A percentile compares a stretch with the other conserved stretches of the same genome.
phyloP scores from a whole-genome alignment of 2,797 vertebrate species.

The Atherinosoma microstoma region DNA sequence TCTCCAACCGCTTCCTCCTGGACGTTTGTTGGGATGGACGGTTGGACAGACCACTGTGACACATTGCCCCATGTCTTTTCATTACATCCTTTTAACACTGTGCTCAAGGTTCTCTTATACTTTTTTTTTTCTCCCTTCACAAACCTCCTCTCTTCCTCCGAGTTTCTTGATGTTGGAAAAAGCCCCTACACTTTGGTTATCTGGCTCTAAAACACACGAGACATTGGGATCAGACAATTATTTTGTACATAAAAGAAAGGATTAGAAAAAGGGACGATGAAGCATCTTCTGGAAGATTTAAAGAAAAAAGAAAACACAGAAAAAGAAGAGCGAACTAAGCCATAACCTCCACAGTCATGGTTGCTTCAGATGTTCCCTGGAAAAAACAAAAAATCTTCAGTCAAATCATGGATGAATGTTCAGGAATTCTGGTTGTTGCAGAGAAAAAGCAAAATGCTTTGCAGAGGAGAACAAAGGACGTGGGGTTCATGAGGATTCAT shows the following conservation, averaged over 20 bases:
- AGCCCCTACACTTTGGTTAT: slow-evolving; percentile 20
- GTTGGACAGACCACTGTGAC: slow-evolving; percentile 72
- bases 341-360: slow-evolving; percentile 32
- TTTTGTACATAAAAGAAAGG: slow-evolving; percentile 53
- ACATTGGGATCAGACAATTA: slow-evolving; percentile 44
- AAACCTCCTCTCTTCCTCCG: slow-evolving; percentile 12
- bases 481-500: slow-evolving; percentile 21
- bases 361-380: slow-evolving; percentile 21
- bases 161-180: slow-evolving; percentile 19
- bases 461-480: slow-evolving; percentile 5
- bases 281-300: slow-evolving; percentile 8
- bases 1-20: slow-evolving; percentile 36
- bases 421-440: slow-evolving; percentile 8
- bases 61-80: slow-evolving; percentile 50
- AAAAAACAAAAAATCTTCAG: slow-evolving; percentile 4
- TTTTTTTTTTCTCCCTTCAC: slow-evolving; percentile 19
- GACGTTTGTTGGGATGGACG: slow-evolving; percentile 34
- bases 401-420: slow-evolving; percentile 12
- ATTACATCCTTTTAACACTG: slow-evolving; percentile 60
- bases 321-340: slow-evolving; percentile 12
- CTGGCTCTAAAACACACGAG: slow-evolving; percentile 24
- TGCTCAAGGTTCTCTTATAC: slow-evolving; percentile 57
- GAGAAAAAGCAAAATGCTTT: not conserved
- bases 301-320: not conserved
- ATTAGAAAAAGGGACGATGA: slow-evolving; percentile 23